Base-by-base conservation (phyloP, 1,140 invertebrate species). In the Musca domestica region DNA sequence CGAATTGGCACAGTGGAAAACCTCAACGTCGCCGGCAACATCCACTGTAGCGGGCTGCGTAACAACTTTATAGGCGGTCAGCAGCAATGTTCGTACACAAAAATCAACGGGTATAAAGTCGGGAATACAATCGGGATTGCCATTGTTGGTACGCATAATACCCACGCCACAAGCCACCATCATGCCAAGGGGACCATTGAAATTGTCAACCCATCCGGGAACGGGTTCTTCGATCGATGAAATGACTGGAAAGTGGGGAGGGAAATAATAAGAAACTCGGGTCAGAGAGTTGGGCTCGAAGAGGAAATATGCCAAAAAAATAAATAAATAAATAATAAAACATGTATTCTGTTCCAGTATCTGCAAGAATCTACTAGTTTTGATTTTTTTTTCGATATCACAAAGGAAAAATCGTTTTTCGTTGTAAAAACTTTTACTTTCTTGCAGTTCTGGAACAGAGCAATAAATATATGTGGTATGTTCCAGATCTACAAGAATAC, bases 161-260 rank as follows among this genome's bases (percentile, higher is more conserved):
- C 80, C 80, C 41, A 76, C 66, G 14, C 92, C 93, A 70, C 88
- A 87, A 0, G 89, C 92, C 0, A 90, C 81, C 56, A 93, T 74
- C 12, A 93, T 81, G 0, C 90, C 95, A 22, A 92, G 90, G 1
- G 95, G 94, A 4, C 95, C 95, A 81, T 98, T 98, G 71, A 94
- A 93, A 82, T 98, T 98, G 74, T 98, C 96, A 4, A 96, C 87
- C 95, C 96, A 98, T 0, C 95, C 94, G 0, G 82, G 74, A 0
- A 91, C 47, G 0, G 92, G 91, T 19, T 93, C 91, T 0, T 76
- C 66, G 14, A 86, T 51, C 12, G 88, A 84, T 0, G 88, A 87
- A 69, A 91, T 85, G 2, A 93, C 91, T 81, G 14, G 27, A 61
- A 22, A 58, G n/a, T 30, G 48, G 48, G n/a, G n/a, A n/a, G n/a